phyloP scores from a whole-genome alignment of 2,888 invertebrate species.

The Deilephila elpenor region DNA sequence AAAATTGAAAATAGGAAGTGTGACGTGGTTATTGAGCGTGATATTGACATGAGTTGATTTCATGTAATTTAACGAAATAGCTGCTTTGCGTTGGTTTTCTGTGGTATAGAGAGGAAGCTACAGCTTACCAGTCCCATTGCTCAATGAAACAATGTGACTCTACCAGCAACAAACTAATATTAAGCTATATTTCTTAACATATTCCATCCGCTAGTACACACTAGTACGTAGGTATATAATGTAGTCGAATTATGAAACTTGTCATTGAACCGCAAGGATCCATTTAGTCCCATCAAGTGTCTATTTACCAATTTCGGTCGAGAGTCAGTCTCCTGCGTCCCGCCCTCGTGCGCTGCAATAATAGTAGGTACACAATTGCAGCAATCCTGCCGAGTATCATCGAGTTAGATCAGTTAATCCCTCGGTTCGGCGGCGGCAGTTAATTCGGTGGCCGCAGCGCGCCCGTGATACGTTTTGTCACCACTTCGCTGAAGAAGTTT shows the following conservation, averaged over 20 bases:
- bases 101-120: too few relatives aligned
- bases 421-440: constrained; percentile 51
- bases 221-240: neutral
- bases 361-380: constrained; percentile 73
- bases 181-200: neutral
- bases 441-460: constrained; percentile 56
- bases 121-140: too few relatives aligned
- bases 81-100: too few relatives aligned
- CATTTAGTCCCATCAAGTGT: constrained; percentile 54
- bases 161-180: too few relatives aligned
- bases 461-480: constrained; percentile 56
- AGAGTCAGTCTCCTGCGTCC: constrained; percentile 71
- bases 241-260: constrained; percentile 16
- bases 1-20: too few relatives aligned
- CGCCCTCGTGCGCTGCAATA: constrained; percentile 71
- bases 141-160: too few relatives aligned
- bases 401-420: constrained; percentile 72
- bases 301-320: constrained; percentile 72
- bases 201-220: neutral
- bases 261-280: constrained; percentile 33
- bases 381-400: constrained; percentile 73
- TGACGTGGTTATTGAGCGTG: too few relatives aligned
- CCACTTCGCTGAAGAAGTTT: constrained; percentile 35
- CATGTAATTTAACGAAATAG: too few relatives aligned
- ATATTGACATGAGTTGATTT: too few relatives aligned